Evolutionary conservation across 2,113 vertebrate species (phyloP).

Genomic region (Upupa epops): DNA sequence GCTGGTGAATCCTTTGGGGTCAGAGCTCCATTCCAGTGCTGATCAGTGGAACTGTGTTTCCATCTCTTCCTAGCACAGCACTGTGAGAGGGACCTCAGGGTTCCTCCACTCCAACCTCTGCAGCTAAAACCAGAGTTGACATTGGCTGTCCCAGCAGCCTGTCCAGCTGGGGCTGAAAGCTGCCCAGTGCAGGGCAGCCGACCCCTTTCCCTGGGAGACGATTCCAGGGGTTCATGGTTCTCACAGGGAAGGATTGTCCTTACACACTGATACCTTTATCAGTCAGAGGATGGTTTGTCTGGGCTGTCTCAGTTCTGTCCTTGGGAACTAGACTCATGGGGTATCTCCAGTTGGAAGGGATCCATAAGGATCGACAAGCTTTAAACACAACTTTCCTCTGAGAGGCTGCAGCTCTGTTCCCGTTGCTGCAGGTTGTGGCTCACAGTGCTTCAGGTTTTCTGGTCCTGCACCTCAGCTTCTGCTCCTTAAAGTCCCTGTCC

Average conservation of each 20-base stretch:
- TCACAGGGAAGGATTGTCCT: background rate
- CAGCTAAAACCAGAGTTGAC: too few relatives aligned
- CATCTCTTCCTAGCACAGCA: too few relatives aligned
- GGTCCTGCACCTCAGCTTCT: accelerated
- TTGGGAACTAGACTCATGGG: background rate
- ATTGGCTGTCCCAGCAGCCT: too few relatives aligned
- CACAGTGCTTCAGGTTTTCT: background rate
- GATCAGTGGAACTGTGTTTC: background rate
- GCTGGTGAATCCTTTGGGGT: background rate
- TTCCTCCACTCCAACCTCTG: too few relatives aligned
- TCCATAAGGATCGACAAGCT: background rate
- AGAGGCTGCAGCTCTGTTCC: background rate
- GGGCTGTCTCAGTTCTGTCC: background rate
- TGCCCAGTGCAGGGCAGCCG: too few relatives aligned
- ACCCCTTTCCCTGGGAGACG: too few relatives aligned
- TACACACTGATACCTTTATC: accelerated
- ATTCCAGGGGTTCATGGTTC: too few relatives aligned
- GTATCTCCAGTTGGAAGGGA: too few relatives aligned
- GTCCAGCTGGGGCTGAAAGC: too few relatives aligned
- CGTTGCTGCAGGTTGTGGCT: background rate
- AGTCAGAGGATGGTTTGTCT: background rate
- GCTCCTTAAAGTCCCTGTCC: background rate
- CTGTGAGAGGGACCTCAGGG: too few relatives aligned
- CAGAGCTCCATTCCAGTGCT: background rate
- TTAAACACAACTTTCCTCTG: accelerated